These are phyloP conservation scores for Heliothis virescens DNA, from an alignment of 1,140 invertebrate genomes.

Conservation along the genomic window DNA sequence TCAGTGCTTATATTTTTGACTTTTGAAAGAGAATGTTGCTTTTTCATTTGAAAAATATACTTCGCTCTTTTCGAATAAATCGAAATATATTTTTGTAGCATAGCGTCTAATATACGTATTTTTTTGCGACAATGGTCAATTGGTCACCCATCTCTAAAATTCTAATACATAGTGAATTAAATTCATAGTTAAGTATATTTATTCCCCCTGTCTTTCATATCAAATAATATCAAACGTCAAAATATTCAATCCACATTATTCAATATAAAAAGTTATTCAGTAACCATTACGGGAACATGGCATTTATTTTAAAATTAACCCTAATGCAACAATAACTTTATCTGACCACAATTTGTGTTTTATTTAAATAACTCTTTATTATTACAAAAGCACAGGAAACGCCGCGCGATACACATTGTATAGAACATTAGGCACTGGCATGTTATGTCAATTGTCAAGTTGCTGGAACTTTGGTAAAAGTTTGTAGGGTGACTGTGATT, in stretches of 20 bases:
- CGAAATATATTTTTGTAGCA: too few species aligned
- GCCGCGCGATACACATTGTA: constrained; percentile 13
- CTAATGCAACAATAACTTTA: constrained; percentile 33
- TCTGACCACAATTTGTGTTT: constrained; percentile 30
- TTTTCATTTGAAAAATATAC: too few species aligned
- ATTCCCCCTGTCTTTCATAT: too few species aligned
- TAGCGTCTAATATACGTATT: too few species aligned
- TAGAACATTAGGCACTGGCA: constrained; percentile 35
- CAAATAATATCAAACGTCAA: too few species aligned
- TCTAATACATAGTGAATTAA: too few species aligned
- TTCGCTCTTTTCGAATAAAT: too few species aligned
- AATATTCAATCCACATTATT: not conserved
- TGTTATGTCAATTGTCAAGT: constrained; percentile 36
- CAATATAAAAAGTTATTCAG: not conserved
- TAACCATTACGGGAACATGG: not conserved
- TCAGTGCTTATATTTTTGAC: too few species aligned
- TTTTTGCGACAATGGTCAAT: too few species aligned
- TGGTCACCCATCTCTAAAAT: too few species aligned
- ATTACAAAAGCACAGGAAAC: constrained; percentile 46
- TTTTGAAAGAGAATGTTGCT: too few species aligned
- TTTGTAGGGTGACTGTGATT: constrained; percentile 13
- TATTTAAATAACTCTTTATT: constrained; percentile 41
- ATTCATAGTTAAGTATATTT: too few species aligned
- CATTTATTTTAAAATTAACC: constrained; percentile 22
- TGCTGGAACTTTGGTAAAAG: constrained; percentile 26